Evolutionary conservation across 2,797 vertebrate species (phyloP).

Genomic region (Poliocrania exsul): DNA sequence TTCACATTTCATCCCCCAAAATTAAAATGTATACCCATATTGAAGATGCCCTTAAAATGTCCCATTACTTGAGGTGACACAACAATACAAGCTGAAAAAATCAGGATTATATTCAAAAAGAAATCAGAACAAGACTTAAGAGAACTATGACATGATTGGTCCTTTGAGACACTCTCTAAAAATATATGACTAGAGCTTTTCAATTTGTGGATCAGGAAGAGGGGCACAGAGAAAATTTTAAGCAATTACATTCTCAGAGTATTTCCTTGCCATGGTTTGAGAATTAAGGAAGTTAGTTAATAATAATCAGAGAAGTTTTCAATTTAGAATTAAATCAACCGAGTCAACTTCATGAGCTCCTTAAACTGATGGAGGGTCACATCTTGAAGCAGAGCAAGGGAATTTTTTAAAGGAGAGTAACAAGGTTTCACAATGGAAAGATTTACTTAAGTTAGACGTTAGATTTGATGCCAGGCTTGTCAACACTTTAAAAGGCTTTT

Average conservation of each 20-base stretch:
- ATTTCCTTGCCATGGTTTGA: not conserved
- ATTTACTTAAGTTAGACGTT: conserved; percentile 2
- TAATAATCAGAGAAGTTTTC: not conserved
- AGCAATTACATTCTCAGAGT: not conserved
- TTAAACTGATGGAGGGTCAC: not conserved
- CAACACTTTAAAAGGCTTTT: conserved; percentile 10
- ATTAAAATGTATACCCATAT: not conserved
- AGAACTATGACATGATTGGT: not conserved
- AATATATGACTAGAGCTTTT: not conserved
- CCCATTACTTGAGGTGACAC: not conserved
- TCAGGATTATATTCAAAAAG: not conserved
- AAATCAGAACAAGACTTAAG: not conserved
- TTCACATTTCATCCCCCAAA: not conserved
- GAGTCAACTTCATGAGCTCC: not conserved
- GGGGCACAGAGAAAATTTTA: not conserved
- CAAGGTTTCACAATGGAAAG: not conserved
- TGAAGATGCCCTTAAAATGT: not conserved
- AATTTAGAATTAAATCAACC: not conserved
- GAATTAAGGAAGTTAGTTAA: not conserved
- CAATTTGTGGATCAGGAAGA: not conserved
- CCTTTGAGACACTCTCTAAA: not conserved
- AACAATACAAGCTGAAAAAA: not conserved
- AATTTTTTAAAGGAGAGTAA: not conserved
- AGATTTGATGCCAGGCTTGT: conserved; percentile 13
- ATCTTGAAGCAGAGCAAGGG: not conserved